Conservation (phyloP, 2,888 invertebrate species). For the Lasioglossum figueresi region DNA sequence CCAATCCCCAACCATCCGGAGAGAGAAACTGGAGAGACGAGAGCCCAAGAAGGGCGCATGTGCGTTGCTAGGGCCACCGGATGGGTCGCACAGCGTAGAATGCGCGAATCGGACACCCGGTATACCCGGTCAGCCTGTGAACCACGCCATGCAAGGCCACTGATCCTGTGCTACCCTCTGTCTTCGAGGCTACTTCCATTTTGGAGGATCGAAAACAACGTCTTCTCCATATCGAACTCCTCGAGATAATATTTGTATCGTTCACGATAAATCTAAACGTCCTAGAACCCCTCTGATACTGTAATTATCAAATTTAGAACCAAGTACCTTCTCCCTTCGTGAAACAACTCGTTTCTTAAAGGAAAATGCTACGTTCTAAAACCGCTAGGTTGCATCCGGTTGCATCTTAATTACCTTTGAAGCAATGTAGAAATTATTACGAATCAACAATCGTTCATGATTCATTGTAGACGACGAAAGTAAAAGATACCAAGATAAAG, state of each 20-base stretch:
- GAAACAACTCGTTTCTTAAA: background rate
- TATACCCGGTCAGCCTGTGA: slow-evolving; percentile 54
- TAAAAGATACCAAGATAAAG: background rate
- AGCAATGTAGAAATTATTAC: background rate
- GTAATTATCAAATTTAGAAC: background rate
- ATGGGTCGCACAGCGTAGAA: slow-evolving; percentile 72
- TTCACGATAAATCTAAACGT: background rate
- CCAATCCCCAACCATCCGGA: slow-evolving; percentile 83
- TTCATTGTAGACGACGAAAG: background rate
- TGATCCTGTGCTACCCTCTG: background rate
- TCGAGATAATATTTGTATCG: background rate
- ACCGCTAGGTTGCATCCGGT: background rate
- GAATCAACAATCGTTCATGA: background rate
- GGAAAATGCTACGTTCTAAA: background rate
- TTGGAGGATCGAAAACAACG: background rate
- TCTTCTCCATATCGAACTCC: background rate
- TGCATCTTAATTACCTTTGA: background rate
- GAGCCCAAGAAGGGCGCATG: slow-evolving; percentile 81
- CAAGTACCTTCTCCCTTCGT: background rate
- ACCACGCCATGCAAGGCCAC: slow-evolving; percentile 23
- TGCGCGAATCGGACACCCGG: slow-evolving; percentile 64
- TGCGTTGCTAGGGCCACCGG: slow-evolving; percentile 83
- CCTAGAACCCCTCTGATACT: background rate
- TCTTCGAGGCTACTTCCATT: background rate
- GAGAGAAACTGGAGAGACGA: slow-evolving; percentile 73